Evolutionary conservation across 35 echinoderm and acorn worm genomes (phyloP).

Genomic region (Heliocidaris erythrogramma): DNA sequence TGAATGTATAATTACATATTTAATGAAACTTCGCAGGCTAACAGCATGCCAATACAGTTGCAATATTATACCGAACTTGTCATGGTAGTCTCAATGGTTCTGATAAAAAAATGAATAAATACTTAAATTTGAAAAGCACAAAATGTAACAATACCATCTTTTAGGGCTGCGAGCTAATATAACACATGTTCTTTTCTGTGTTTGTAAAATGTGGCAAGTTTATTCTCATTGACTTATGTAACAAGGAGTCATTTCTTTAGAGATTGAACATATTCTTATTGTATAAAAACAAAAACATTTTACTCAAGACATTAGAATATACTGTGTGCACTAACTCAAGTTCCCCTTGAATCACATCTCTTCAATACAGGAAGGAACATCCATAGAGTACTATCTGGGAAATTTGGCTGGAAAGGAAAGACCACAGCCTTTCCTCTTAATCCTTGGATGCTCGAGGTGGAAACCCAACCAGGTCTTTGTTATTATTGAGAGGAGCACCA

Average conservation of each 20-base stretch:
- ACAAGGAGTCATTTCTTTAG: neutral
- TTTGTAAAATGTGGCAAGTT: slow-evolving; percentile 23
- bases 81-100: no score
- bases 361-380: slow-evolving; percentile 20
- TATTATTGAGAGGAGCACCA: slow-evolving; percentile 39
- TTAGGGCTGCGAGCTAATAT: slow-evolving; percentile 16
- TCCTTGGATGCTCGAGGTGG: slow-evolving; percentile 31
- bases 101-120: no score
- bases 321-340: neutral
- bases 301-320: slow-evolving; percentile 27
- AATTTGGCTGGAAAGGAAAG: slow-evolving; percentile 37
- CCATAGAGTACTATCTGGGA: slow-evolving; percentile 39
- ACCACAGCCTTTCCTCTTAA: slow-evolving; percentile 51
- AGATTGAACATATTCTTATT: neutral
- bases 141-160: slow-evolving; percentile 10
- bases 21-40: no score
- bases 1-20: no score
- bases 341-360: slow-evolving; percentile 29
- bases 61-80: no score
- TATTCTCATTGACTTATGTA: neutral
- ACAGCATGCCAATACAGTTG: no score
- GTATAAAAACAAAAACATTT: neutral
- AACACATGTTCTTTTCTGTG: slow-evolving; percentile 22
- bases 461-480: slow-evolving; percentile 56
- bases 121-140: slow-evolving; percentile 6